Percentiles rank a stretch among this genome's conserved stretches.
phyloP scores from a whole-genome alignment of 2,888 invertebrate genomes.

The Leptogaster cylindrica region DNA sequence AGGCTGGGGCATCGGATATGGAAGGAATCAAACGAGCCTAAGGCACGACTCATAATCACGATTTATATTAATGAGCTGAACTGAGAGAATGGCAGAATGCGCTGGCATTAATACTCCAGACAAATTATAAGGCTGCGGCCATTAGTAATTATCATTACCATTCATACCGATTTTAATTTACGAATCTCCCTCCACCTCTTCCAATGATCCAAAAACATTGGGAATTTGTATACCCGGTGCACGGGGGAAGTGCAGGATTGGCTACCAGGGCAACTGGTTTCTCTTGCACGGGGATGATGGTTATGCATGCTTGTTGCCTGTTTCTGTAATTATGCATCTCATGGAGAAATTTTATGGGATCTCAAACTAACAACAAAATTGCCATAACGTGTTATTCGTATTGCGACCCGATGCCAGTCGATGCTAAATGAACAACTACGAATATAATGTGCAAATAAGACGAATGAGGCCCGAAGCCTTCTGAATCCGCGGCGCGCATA shows the following conservation, averaged over 20 bases:
- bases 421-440: conserved; percentile 2
- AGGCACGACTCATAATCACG: conserved; percentile 52
- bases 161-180: conserved; percentile 51
- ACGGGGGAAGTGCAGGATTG: conserved; percentile 7
- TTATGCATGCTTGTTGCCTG: conserved; percentile 12
- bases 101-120: conserved; percentile 44
- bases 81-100: conserved; percentile 31
- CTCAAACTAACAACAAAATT: conserved; percentile 22
- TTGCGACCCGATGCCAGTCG: conserved; percentile 11
- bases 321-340: conserved; percentile 36
- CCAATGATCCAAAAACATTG: too few relatives aligned
- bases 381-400: conserved; percentile 34
- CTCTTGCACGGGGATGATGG: background rate
- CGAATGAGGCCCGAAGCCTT: conserved; percentile 14
- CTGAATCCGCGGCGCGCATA: too few relatives aligned
- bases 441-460: conserved; percentile 20
- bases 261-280: background rate
- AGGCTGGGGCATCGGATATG: conserved; percentile 1
- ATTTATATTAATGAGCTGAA: conserved; percentile 52
- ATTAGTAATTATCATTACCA: conserved; percentile 52
- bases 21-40: conserved; percentile 47
- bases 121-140: conserved; percentile 48
- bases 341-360: conserved; percentile 34
- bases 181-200: conserved; percentile 47
- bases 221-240: too few relatives aligned